Conservation (phyloP, 2,888 invertebrate species). For the Catotricha subobsoleta region DNA sequence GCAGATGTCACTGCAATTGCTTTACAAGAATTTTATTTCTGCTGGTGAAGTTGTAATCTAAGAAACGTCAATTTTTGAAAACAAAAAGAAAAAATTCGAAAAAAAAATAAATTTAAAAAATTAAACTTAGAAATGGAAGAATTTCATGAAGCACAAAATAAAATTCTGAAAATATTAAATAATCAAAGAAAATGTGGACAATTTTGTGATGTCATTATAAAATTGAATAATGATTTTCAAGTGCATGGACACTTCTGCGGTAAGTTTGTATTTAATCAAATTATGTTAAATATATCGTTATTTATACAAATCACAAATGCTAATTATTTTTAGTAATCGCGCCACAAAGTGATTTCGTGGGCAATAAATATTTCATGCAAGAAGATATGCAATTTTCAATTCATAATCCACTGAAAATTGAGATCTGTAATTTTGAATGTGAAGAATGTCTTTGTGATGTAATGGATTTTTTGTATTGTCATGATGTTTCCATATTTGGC, state of each 20-base stretch:
- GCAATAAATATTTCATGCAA: slow-evolving; percentile 17
- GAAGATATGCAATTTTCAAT: slow-evolving; percentile 21
- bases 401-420: slow-evolving; percentile 24
- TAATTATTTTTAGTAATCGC: no score
- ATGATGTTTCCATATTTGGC: slow-evolving; percentile 19
- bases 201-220: slow-evolving; percentile 22
- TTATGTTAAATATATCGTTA: no score
- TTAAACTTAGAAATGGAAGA: no score
- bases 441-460: slow-evolving; percentile 22
- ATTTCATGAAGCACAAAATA: no score
- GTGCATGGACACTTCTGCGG: slow-evolving; percentile 22
- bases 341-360: slow-evolving; percentile 25
- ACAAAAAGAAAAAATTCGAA: no score
- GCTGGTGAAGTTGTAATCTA: no score
- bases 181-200: slow-evolving; percentile 23
- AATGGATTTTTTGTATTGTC: slow-evolving; percentile 25
- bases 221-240: slow-evolving; percentile 15
- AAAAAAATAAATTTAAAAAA: no score
- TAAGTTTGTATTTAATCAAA: no score
- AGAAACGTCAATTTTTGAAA: no score
- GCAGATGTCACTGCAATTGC: no score
- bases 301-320: no score
- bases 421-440: slow-evolving; percentile 23
- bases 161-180: slow-evolving; percentile 24
- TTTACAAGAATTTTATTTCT: no score